Conservation (phyloP, 2,113 vertebrate genomes). For the Neodontobutis hainanensis region DNA sequence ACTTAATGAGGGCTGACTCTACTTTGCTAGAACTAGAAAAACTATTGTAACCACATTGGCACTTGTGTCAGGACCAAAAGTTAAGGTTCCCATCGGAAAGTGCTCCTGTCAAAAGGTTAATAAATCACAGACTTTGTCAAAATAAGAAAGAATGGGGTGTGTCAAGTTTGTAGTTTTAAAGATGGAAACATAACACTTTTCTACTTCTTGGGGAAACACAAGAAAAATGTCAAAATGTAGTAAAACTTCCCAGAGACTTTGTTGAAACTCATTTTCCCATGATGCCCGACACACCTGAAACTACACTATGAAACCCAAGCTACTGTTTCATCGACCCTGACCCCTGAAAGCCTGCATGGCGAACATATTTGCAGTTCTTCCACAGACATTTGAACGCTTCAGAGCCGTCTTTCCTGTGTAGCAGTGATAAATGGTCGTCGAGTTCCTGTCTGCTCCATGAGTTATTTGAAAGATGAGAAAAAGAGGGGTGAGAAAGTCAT, state of each 20-base stretch:
- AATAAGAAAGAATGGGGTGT: conserved; percentile 1
- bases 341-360: conserved; percentile 2
- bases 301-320: conserved; percentile 1
- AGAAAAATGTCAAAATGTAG: conserved; percentile 9
- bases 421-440: conserved; percentile 43
- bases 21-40: too few relatives aligned
- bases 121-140: not conserved
- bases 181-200: conserved; percentile 2
- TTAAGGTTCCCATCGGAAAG: too few relatives aligned
- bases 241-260: not conserved
- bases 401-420: conserved; percentile 43
- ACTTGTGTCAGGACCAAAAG: too few relatives aligned
- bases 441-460: conserved; percentile 50
- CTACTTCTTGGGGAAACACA: not conserved
- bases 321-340: not conserved
- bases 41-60: too few relatives aligned
- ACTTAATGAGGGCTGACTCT: too few relatives aligned
- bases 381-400: conserved; percentile 22
- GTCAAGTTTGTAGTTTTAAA: not conserved
- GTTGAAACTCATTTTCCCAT: conserved; percentile 9
- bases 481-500: conserved; percentile 11
- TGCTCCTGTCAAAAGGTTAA: not conserved
- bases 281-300: conserved; percentile 2
- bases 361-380: conserved; percentile 31
- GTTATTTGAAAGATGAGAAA: conserved; percentile 34